Percentiles rank a stretch among this genome's conserved stretches.
Conservation (phyloP, 2,888 invertebrate species). For the Argynnis bischoffii region DNA sequence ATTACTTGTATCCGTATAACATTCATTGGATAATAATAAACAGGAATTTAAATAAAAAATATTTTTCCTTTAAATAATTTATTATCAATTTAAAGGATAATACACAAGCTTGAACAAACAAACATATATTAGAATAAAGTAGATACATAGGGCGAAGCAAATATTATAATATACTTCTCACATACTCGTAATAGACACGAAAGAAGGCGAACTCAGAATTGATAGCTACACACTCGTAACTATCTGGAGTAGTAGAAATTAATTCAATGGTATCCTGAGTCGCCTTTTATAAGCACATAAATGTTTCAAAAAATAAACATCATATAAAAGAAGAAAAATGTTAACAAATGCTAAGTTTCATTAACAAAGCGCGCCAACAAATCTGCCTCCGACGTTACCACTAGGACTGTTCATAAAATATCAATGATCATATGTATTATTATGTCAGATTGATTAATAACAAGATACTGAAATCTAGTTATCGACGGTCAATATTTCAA, state of each 20-base stretch:
- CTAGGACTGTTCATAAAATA: too few relatives aligned
- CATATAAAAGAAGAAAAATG: constrained; percentile 25
- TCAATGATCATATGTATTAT: too few relatives aligned
- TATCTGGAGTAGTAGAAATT: too few relatives aligned
- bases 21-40: neutral
- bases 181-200: constrained; percentile 3
- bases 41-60: constrained; percentile 1
- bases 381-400: neutral
- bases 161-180: constrained; percentile 20
- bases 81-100: constrained; percentile 52
- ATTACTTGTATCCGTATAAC: too few relatives aligned
- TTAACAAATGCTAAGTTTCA: constrained; percentile 10
- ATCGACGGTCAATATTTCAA: too few relatives aligned
- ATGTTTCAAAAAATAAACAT: constrained; percentile 31
- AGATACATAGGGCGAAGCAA: constrained; percentile 37
- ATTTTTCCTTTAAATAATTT: constrained; percentile 35
- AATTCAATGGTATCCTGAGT: constrained; percentile 12
- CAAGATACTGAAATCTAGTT: too few relatives aligned
- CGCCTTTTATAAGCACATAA: constrained; percentile 19
- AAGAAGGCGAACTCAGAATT: neutral
- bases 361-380: neutral
- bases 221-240: neutral
- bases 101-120: constrained; percentile 64
- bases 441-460: too few relatives aligned
- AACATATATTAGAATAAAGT: constrained; percentile 56